These are phyloP conservation scores for Prionace glauca DNA, from an alignment of 2,797 vertebrate species.

Conservation along the genomic window DNA sequence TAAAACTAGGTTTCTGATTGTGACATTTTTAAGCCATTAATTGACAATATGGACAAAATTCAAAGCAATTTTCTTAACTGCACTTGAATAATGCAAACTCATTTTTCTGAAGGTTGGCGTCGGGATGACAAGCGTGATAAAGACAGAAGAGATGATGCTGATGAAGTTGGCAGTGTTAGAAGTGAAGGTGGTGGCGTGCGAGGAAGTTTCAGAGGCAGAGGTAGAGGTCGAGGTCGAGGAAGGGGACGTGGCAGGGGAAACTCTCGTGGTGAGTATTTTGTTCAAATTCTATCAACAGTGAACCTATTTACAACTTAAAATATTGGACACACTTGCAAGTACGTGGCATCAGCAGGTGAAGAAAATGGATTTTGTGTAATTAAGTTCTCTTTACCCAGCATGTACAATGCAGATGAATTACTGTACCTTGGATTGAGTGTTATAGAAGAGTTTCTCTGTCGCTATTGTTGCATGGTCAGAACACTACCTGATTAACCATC, in stretches of 20 bases:
- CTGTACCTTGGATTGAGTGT: not conserved
- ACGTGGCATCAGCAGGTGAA: too few species aligned
- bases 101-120: constrained; percentile 65
- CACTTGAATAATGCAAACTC: not conserved
- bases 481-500: not conserved
- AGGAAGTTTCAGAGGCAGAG: constrained; percentile 68
- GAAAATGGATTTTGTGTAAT: not conserved
- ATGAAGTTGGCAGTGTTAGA: constrained; percentile 68
- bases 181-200: constrained; percentile 65
- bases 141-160: constrained; percentile 70
- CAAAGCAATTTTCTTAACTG: not conserved
- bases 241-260: constrained; percentile 78
- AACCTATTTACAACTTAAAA: not conserved
- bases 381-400: not conserved
- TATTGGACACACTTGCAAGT: not conserved
- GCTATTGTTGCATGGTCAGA: not conserved
- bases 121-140: constrained; percentile 50
- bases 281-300: not conserved
- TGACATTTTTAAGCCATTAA: too few species aligned
- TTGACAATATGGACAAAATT: not conserved
- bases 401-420: not conserved
- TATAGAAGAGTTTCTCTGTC: too few species aligned
- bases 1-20: not conserved
- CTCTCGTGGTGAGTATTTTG: constrained; percentile 51
- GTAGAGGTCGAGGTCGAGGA: constrained; percentile 76